Base-by-base conservation (phyloP, 2,113 vertebrate genomes). In the Uria aalge region DNA sequence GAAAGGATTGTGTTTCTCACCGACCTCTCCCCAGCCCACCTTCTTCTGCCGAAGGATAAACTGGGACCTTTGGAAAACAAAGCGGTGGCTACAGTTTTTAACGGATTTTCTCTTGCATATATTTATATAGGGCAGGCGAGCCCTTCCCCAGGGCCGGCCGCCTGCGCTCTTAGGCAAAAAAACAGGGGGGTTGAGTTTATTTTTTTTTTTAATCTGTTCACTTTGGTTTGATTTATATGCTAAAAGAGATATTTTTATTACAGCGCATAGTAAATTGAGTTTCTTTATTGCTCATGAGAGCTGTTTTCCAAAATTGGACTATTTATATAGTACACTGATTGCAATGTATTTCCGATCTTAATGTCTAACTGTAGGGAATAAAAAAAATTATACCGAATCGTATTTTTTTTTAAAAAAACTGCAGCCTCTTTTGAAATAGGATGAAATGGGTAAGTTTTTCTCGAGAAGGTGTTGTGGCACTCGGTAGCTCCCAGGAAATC, bases 251-350 rank as follows among this genome's bases (percentile, higher is more conserved):
- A 76, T 95, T 96, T 97, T 97, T 96, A 96, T 96, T 94, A 91
- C 8, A 59, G 93, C 4, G 72, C 93, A 47, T 38, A 91, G 90
- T 87, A 95, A 96, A 96, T 91, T 96, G 66, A 92, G 92, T 91
- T 97, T 95, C 87, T 96, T 96, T 96, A 96, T 96, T 95, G 96
- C 94, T 96, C 93, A 48, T 95, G 95, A 97, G 94, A 93, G 87
- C 96, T 64, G 66, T 96, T 97, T 93, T 29, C 90, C 84, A 88
- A 97, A 97, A 97, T 90, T 81, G 96, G 92, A 91, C 92, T 95
- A 93, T 96, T 97, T 97, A 94, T 93, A 45, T 21, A 73, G 78
- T 38, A 17, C 82, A 30, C 82, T 96, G 96, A 96, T 95, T 95
- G 90, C 85, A 32, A 2, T 47, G 88, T 63, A 55, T 85, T 95